Base-by-base conservation (phyloP, 2,113 vertebrate genomes). In the Struthidea cinerea region DNA sequence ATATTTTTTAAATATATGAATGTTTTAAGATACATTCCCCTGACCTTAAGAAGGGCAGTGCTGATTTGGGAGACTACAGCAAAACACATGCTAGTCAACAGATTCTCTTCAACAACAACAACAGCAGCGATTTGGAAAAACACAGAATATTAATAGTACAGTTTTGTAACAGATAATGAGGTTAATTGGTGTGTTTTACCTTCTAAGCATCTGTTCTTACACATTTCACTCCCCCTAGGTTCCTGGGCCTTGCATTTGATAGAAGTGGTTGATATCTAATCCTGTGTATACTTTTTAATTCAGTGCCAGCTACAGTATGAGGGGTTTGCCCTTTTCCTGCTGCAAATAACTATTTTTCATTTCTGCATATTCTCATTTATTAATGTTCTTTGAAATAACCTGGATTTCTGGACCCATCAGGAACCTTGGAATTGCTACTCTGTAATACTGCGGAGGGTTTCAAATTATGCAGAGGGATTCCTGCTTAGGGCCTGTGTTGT, bases 111-210 rank as follows among this genome's bases (percentile, higher is more conserved):
- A 83, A 93, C 87, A 97, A 93, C 60, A 97, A 93, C 59, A 97
- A 87, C 94, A 94, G 85, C 95, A 96, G 90, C 79, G 75, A 93
- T 87, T 97, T 95, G 67, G 49, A 95, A 76, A 91, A 93, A 27
- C 64, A 60, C 35, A 39, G 80, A 90, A 91, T 89, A 97, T 91
- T 94, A 95, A 84, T 74, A 92, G 71, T 90, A 89, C 67, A 94
- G 35, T 91, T 97, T 97, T 95, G 84, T 90, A 89, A 89, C 90
- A 94, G 89, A 93, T 97, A 98, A 98, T 97, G 93, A 98, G 97
- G 97, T 97, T 97, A 98, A 98, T 98, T 98, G 96, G 94, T 94
- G 88, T 96, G 93, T 39, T 93, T 78, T 96, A 90, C 90, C 70
- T 94, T 94, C 90, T 90, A 96, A 96, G 95, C 79, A 10, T 95